Percentiles rank a stretch among this genome's conserved stretches.
These are phyloP conservation scores for Asobara japonica DNA, from an alignment of 1,140 invertebrate species.

Conservation along the genomic window DNA sequence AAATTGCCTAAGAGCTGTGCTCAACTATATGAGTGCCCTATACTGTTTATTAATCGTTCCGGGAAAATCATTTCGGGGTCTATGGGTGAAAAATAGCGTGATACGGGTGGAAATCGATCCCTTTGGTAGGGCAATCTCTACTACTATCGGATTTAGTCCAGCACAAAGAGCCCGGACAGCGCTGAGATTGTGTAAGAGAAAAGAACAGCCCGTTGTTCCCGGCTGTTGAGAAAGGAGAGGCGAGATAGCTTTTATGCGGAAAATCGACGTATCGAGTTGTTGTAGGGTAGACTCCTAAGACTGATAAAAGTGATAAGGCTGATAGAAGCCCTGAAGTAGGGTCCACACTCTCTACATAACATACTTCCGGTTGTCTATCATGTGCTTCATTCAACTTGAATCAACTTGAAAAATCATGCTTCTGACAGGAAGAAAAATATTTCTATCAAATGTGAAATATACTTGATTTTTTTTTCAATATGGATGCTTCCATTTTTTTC, in stretches of 20 bases:
- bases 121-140: not conserved
- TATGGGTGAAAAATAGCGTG: not conserved
- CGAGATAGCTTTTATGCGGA: conserved; percentile 6
- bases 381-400: no score
- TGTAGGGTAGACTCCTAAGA: not conserved
- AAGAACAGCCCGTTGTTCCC: not conserved
- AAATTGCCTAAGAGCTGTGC: not conserved
- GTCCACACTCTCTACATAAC: not conserved
- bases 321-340: no score
- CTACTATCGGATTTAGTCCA: not conserved
- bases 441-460: no score
- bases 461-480: no score
- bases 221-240: not conserved
- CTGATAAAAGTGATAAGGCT: not conserved
- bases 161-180: not conserved
- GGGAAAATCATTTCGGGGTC: not conserved
- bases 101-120: not conserved
- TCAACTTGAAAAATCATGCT: no score
- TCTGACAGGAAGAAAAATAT: no score
- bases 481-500: no score
- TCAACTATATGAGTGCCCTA: not conserved
- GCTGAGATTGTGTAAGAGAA: conserved; percentile 3
- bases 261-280: conserved; percentile 9
- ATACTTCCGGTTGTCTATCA: not conserved
- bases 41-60: not conserved